A percentile compares a stretch with the other conserved stretches of the same genome.
Evolutionary conservation across 1,140 invertebrate genomes (phyloP).

Genomic region (Carposina sasakii): DNA sequence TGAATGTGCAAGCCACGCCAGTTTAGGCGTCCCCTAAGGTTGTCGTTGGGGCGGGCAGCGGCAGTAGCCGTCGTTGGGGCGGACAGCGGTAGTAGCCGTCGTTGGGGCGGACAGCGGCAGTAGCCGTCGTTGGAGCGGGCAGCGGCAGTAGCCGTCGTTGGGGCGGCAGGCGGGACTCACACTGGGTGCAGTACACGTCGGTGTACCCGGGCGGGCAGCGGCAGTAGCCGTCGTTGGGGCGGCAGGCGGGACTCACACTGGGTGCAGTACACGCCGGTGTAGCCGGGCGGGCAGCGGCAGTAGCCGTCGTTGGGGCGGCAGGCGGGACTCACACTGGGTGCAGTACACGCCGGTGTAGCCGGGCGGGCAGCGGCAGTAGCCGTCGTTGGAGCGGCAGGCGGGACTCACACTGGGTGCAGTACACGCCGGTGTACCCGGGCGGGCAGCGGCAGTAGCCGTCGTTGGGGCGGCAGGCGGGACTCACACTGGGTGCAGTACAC

Average conservation of each 20-base stretch:
- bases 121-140: conserved; percentile 82
- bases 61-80: conserved; percentile 87
- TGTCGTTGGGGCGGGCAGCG: conserved; percentile 81
- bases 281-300: conserved; percentile 85
- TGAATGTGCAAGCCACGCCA: not conserved
- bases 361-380: conserved; percentile 89
- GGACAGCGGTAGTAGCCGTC: conserved; percentile 85
- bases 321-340: conserved; percentile 81
- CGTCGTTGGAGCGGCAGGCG: conserved; percentile 85
- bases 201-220: conserved; percentile 78
- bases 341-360: conserved; percentile 90
- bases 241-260: conserved; percentile 86
- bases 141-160: conserved; percentile 88
- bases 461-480: conserved; percentile 83
- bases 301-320: conserved; percentile 88
- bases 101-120: conserved; percentile 88
- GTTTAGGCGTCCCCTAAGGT: no score
- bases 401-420: conserved; percentile 87
- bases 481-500: conserved; percentile 84
- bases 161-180: conserved; percentile 80
- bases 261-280: conserved; percentile 85
- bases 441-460: conserved; percentile 88
- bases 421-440: conserved; percentile 85
- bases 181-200: not conserved
- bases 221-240: conserved; percentile 88